These are phyloP conservation scores for Lordiphosa andalusiaca DNA, from an alignment of 2,888 invertebrate species.

Conservation along the genomic window DNA sequence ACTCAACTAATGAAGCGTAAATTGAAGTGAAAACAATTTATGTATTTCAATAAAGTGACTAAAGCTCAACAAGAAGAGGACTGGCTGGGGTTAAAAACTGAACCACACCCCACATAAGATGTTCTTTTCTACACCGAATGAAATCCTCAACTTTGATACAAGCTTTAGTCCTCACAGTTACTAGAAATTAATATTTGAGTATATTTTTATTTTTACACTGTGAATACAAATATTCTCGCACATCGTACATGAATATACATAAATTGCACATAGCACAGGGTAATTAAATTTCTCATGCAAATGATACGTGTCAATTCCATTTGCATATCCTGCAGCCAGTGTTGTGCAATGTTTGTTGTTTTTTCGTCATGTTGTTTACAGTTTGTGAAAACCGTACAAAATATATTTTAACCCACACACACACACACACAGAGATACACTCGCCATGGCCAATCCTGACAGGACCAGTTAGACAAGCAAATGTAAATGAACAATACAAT, in stretches of 20 bases:
- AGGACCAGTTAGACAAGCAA: slow-evolving; percentile 29
- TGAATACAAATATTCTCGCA: too few species aligned
- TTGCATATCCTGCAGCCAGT: slow-evolving; percentile 4
- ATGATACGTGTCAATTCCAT: slow-evolving; percentile 42
- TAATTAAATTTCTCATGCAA: slow-evolving; percentile 1
- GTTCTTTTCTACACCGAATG: too few species aligned
- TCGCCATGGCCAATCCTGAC: slow-evolving; percentile 16
- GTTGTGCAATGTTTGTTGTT: not conserved
- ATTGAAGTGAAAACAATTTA: too few species aligned
- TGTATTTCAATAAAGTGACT: too few species aligned
- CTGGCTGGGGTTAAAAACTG: too few species aligned
- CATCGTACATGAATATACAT: not conserved
- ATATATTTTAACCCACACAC: not conserved
- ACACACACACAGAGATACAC: slow-evolving; percentile 5
- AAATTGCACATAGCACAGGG: slow-evolving; percentile 1
- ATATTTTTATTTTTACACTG: too few species aligned
- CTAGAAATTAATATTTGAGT: too few species aligned
- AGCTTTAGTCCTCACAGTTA: too few species aligned
- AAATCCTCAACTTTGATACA: too few species aligned
- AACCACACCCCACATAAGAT: too few species aligned
- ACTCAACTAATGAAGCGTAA: too few species aligned
- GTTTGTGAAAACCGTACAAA: slow-evolving; percentile 10
- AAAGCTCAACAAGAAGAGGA: too few species aligned
- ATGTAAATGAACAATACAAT: slow-evolving; percentile 33
- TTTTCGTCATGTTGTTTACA: slow-evolving; percentile 15